These are phyloP conservation scores for Onychomys arenicola DNA, from an alignment of 2,797 vertebrate species.

Conservation along the genomic window DNA sequence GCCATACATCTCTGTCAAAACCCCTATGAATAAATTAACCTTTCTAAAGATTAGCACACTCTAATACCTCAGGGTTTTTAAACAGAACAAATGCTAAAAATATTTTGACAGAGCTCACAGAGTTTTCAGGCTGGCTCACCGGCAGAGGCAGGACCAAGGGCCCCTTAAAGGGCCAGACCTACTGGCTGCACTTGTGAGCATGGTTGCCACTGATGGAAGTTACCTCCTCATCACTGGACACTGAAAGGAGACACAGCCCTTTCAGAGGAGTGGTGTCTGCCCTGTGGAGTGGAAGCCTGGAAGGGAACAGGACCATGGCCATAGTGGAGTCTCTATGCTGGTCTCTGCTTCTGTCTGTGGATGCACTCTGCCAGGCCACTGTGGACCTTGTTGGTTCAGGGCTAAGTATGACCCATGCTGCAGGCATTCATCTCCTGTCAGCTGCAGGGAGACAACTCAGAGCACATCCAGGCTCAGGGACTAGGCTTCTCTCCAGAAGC, in stretches of 20 bases:
- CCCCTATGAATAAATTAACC: conserved; percentile 99
- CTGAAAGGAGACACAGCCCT: neutral
- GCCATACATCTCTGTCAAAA: conserved; percentile 99
- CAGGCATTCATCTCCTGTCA: accelerated
- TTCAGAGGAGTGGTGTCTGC: neutral
- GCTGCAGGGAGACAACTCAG: neutral
- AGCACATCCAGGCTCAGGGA: neutral
- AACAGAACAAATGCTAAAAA: conserved; percentile 94
- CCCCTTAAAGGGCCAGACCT: conserved; percentile 83
- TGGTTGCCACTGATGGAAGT: neutral
- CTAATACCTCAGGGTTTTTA: conserved; percentile 97
- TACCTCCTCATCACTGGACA: neutral
- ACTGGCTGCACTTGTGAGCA: conserved; percentile 16
- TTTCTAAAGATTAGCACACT: conserved; percentile 99
- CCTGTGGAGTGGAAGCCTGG: neutral
- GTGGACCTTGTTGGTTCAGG: neutral
- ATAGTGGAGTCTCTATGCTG: accelerated
- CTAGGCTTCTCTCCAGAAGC: accelerated
- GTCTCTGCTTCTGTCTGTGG: neutral
- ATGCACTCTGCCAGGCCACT: accelerated
- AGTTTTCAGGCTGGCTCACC: conserved; percentile 84
- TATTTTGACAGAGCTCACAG: conserved; percentile 90
- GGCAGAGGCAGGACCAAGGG: conserved; percentile 61
- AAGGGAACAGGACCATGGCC: accelerated
- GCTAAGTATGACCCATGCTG: neutral